These are phyloP conservation scores for Ruditapes philippinarum DNA, from an alignment of 1,140 invertebrate genomes.

Conservation along the genomic window DNA sequence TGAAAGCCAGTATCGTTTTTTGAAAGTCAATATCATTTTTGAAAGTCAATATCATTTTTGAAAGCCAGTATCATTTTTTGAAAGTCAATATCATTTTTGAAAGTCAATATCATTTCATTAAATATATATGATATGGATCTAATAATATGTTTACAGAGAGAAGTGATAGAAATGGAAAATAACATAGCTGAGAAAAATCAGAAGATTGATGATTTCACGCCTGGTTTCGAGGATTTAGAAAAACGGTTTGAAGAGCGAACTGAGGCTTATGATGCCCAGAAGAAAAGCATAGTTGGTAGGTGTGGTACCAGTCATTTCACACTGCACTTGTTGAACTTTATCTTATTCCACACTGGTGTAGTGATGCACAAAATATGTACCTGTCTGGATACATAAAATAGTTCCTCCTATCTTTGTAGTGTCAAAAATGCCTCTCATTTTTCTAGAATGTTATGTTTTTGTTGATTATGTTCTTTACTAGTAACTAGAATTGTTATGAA, in stretches of 20 bases:
- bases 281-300: slow-evolving; percentile 83
- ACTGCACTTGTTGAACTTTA: background rate
- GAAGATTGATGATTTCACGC: slow-evolving; percentile 74
- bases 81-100: too few species aligned
- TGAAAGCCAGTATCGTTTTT: too few species aligned
- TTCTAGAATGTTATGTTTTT: background rate
- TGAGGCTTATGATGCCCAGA: slow-evolving; percentile 79
- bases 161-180: slow-evolving; percentile 76
- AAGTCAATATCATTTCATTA: background rate
- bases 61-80: too few species aligned
- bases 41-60: too few species aligned
- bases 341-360: slow-evolving; percentile 29
- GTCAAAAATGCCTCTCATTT: background rate
- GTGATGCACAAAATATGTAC: slow-evolving; percentile 9
- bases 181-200: slow-evolving; percentile 76
- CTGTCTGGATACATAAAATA: background rate
- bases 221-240: slow-evolving; percentile 80
- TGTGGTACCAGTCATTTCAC: slow-evolving; percentile 69
- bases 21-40: too few species aligned
- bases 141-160: slow-evolving; percentile 66
- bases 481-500: too few species aligned
- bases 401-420: background rate
- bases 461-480: too few species aligned
- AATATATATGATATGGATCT: too few species aligned
- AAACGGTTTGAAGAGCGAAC: slow-evolving; percentile 77